phyloP scores from a whole-genome alignment of 2,888 invertebrate species.

The Tachina lurida region DNA sequence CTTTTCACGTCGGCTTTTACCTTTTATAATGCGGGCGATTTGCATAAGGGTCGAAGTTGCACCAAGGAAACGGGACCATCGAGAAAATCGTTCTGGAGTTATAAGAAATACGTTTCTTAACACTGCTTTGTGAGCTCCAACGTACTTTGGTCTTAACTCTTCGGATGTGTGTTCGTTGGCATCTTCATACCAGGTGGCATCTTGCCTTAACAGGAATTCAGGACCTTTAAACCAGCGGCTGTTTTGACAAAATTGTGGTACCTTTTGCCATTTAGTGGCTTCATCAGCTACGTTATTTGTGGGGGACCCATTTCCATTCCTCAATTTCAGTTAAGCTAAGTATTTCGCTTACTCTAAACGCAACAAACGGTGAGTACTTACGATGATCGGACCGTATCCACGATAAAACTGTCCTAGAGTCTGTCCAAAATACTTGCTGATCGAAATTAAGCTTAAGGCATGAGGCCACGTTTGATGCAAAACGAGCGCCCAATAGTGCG shows the following conservation, averaged over 20 bases:
- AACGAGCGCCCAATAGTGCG: neutral
- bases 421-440: neutral
- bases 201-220: neutral
- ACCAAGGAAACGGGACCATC: neutral
- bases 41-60: neutral
- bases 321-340: neutral
- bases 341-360: conserved; percentile 37
- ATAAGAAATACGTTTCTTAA: neutral
- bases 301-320: conserved; percentile 43
- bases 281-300: too few species aligned
- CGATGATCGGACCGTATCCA: conserved; percentile 34
- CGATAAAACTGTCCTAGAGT: conserved; percentile 12
- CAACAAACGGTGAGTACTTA: conserved; percentile 25
- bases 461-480: neutral
- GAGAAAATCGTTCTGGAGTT: neutral
- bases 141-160: conserved; percentile 8
- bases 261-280: conserved; percentile 36
- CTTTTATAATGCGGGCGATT: neutral
- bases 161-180: neutral
- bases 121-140: neutral
- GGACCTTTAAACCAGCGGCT: conserved; percentile 38
- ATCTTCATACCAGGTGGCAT: neutral
- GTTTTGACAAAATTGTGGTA: conserved; percentile 9
- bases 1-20: neutral
- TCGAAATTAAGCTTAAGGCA: neutral